Conservation (phyloP, 2,797 vertebrate genomes). For the Gouania willdenowi region DNA sequence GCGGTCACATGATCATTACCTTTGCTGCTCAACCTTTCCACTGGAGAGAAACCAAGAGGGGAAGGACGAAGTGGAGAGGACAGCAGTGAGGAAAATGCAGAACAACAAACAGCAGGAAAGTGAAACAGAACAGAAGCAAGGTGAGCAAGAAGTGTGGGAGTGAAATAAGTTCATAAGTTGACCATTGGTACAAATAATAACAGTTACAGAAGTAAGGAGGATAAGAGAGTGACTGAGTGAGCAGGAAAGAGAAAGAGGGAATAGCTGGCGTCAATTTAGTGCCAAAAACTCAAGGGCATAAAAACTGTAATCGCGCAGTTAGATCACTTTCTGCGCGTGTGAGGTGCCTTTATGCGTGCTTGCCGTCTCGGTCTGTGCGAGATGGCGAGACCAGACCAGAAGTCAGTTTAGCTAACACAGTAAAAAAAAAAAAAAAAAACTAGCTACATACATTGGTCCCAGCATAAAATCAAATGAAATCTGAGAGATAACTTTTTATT, state of each 20-base stretch:
- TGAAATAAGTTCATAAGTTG: slow-evolving; percentile 60
- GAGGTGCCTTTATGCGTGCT: too few species aligned
- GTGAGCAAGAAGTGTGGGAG: slow-evolving; percentile 37
- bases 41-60: slow-evolving; percentile 64
- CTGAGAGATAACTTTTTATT: too few species aligned
- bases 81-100: slow-evolving; percentile 12
- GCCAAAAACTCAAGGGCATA: too few species aligned
- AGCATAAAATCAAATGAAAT: too few species aligned
- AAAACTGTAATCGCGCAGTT: too few species aligned
- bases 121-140: slow-evolving; percentile 39
- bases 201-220: slow-evolving; percentile 19
- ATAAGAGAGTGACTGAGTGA: slow-evolving; percentile 7
- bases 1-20: slow-evolving; percentile 62
- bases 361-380: too few species aligned
- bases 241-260: slow-evolving; percentile 24
- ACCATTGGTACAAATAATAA: slow-evolving; percentile 38
- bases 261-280: too few species aligned
- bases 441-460: too few species aligned
- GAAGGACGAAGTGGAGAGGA: slow-evolving; percentile 39
- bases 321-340: too few species aligned
- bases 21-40: slow-evolving; percentile 72
- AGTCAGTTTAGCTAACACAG: too few species aligned
- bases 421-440: too few species aligned
- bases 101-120: slow-evolving; percentile 44
- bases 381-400: too few species aligned